Evolutionary conservation across 2,113 vertebrate genomes (phyloP).

Genomic region (Phyllostomus hastatus): DNA sequence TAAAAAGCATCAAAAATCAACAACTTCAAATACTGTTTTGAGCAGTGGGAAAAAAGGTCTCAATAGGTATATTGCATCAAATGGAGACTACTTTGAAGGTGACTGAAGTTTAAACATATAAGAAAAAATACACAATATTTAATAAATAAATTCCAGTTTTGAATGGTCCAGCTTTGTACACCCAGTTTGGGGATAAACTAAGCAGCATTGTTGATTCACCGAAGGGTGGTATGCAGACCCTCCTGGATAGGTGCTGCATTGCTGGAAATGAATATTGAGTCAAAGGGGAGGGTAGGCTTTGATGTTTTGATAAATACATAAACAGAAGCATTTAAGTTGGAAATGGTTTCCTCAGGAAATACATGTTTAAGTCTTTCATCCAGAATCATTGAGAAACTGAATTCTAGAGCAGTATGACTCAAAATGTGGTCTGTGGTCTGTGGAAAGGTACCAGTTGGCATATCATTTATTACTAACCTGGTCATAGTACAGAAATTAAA

Average conservation of each 20-base stretch:
- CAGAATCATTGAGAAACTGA: background rate
- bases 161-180: background rate
- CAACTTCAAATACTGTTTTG: too few species aligned
- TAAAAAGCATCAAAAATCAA: too few species aligned
- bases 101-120: too few species aligned
- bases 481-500: background rate
- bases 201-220: background rate
- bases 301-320: background rate
- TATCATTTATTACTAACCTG: background rate
- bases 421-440: background rate
- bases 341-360: background rate
- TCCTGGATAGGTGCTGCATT: background rate
- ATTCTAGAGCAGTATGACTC: background rate
- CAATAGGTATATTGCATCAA: too few species aligned
- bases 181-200: background rate
- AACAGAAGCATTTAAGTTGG: background rate
- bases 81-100: too few species aligned
- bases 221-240: accelerated
- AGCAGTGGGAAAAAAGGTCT: too few species aligned
- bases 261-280: background rate
- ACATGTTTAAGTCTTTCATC: background rate
- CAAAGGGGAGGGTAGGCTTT: background rate
- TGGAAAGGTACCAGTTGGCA: background rate
- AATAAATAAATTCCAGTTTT: too few species aligned
- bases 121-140: too few species aligned